Conservation (phyloP, 2,888 invertebrate species). For the Drosophila buzzatii region DNA sequence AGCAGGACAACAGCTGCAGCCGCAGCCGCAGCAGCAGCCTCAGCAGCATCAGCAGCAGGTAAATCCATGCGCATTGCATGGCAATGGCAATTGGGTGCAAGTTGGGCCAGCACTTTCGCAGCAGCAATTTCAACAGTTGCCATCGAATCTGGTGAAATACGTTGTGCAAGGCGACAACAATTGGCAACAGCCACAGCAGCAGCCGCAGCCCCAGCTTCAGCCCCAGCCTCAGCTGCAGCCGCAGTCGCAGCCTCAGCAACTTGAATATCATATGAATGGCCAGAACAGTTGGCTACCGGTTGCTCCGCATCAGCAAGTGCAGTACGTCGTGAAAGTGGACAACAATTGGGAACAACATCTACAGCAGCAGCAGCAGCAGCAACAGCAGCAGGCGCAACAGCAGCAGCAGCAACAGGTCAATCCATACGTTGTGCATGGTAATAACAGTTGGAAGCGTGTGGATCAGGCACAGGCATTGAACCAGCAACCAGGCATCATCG, state of each 20-base stretch:
- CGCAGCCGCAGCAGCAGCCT: neutral
- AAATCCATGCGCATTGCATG: neutral
- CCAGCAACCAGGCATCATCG: neutral
- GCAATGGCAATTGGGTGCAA: neutral
- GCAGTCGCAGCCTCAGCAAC: neutral
- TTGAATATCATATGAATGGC: neutral
- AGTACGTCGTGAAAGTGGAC: neutral
- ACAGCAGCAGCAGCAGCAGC: neutral
- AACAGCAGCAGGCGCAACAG: neutral
- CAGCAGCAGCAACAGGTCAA: neutral
- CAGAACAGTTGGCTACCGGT: neutral
- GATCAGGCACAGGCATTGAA: neutral
- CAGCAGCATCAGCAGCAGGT: neutral
- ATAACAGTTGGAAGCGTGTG: neutral
- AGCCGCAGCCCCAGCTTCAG: neutral
- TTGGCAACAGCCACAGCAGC: slow-evolving; percentile 4
- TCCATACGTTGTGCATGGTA: neutral
- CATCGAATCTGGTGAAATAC: neutral
- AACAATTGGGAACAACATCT: neutral
- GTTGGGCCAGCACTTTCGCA: neutral
- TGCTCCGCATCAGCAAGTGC: neutral
- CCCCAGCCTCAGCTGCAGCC: neutral
- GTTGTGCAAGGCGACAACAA: neutral
- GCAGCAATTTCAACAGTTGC: neutral
- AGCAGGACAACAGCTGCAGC: neutral